A percentile compares a stretch with the other conserved stretches of the same genome.
These are phyloP conservation scores for Galerucella pusilla DNA, from an alignment of 2,888 invertebrate species.

Conservation along the genomic window DNA sequence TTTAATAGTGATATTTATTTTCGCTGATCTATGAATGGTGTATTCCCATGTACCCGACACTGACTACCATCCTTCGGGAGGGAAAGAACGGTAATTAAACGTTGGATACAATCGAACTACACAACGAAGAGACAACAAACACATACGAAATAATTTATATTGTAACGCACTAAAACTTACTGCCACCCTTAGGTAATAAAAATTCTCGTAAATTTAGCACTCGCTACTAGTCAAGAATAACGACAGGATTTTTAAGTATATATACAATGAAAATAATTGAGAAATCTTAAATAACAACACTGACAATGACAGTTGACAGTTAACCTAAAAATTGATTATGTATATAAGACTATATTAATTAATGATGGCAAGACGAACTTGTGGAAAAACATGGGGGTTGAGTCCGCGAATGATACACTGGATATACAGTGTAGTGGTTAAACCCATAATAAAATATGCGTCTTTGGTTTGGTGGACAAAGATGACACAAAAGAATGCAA, in stretches of 20 bases:
- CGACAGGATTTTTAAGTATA: neutral
- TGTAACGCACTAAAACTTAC: constrained; percentile 18
- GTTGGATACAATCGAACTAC: constrained; percentile 24
- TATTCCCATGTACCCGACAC: neutral
- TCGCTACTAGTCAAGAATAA: constrained; percentile 14
- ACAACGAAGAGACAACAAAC: constrained; percentile 23
- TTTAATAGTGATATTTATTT: too few relatives aligned
- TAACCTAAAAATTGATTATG: neutral
- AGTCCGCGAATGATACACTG: too few relatives aligned
- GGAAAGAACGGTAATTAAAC: constrained; percentile 28
- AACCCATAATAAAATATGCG: too few relatives aligned
- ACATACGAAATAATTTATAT: constrained; percentile 26
- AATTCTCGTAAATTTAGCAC: constrained; percentile 21
- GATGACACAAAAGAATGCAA: too few relatives aligned
- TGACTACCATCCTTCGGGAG: constrained; percentile 15
- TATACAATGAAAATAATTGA: neutral
- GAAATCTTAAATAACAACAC: neutral
- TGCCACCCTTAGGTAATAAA: constrained; percentile 23
- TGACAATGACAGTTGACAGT: neutral
- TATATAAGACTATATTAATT: too few relatives aligned
- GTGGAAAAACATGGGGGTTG: too few relatives aligned
- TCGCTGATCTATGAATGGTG: neutral
- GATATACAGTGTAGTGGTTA: too few relatives aligned
- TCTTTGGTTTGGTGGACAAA: too few relatives aligned
- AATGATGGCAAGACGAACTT: too few relatives aligned